Evolutionary conservation across 2,797 vertebrate species (phyloP).

Genomic region (Australoheros facetus): DNA sequence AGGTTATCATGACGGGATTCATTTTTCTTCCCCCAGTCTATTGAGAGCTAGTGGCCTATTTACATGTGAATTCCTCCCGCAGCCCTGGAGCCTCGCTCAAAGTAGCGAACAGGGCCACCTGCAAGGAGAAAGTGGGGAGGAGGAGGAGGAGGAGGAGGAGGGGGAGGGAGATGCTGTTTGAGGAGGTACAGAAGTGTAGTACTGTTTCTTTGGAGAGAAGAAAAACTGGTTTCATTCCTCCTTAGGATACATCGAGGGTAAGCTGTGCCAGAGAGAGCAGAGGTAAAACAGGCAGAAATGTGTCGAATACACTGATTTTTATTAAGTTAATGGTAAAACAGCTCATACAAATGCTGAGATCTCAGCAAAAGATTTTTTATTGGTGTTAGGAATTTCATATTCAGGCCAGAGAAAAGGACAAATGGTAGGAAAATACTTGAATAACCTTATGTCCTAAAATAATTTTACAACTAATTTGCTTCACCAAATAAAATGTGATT

Average conservation of each 20-base stretch:
- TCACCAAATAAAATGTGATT: too few species aligned
- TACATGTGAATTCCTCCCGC: slow-evolving; percentile 81
- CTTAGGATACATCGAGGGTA: slow-evolving; percentile 19
- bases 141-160: not conserved
- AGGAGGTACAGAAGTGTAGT: slow-evolving; percentile 68
- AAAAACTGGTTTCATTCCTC: slow-evolving; percentile 72
- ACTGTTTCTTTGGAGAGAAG: slow-evolving; percentile 64
- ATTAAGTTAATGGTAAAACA: not conserved
- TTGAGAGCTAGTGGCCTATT: slow-evolving; percentile 75
- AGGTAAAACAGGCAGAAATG: not conserved
- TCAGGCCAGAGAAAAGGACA: not conserved
- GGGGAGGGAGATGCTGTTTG: slow-evolving; percentile 29
- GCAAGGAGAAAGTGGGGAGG: slow-evolving; percentile 60
- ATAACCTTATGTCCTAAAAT: too few species aligned
- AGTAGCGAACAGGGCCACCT: slow-evolving; percentile 70
- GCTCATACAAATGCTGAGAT: not conserved
- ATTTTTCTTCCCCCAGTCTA: slow-evolving; percentile 68
- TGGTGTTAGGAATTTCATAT: not conserved
- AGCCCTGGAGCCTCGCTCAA: slow-evolving; percentile 62
- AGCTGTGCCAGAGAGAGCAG: slow-evolving; percentile 13
- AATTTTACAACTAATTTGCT: too few species aligned
- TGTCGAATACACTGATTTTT: not conserved
- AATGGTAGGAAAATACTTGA: not conserved
- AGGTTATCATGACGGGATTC: slow-evolving; percentile 74
- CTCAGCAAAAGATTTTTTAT: not conserved